Percentiles rank a stretch among this genome's conserved stretches.
Evolutionary conservation across 2,888 invertebrate genomes (phyloP).

Genomic region (Tubulanus polymorphus): DNA sequence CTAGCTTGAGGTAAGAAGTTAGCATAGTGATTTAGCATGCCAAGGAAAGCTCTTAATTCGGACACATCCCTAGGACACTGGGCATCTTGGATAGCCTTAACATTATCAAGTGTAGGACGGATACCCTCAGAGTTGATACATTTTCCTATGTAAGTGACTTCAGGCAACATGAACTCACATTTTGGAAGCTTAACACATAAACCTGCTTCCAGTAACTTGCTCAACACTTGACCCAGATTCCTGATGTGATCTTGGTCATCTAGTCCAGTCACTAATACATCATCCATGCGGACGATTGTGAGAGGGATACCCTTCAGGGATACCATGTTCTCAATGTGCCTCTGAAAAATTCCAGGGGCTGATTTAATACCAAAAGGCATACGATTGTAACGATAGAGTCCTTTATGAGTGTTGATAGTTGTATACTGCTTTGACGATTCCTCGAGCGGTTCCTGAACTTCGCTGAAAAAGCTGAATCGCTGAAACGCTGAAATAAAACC

Average conservation of each 20-base stretch:
- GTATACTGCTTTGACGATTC: slow-evolving; percentile 15
- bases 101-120: slow-evolving; percentile 23
- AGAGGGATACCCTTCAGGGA: slow-evolving; percentile 21
- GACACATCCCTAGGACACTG: slow-evolving; percentile 27
- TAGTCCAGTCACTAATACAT: slow-evolving; percentile 24
- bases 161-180: slow-evolving; percentile 22
- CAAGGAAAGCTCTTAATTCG: slow-evolving; percentile 30
- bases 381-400: slow-evolving; percentile 25
- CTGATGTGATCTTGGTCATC: slow-evolving; percentile 18
- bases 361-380: slow-evolving; percentile 25
- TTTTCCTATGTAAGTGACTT: slow-evolving; percentile 29
- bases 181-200: slow-evolving; percentile 24
- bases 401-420: slow-evolving; percentile 25
- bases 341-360: slow-evolving; percentile 25
- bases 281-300: slow-evolving; percentile 24
- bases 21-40: slow-evolving; percentile 32
- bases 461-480: too few species aligned
- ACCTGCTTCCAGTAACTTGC: slow-evolving; percentile 18
- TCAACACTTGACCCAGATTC: slow-evolving; percentile 18
- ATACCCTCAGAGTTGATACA: slow-evolving; percentile 22
- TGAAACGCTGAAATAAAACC: too few species aligned
- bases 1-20: slow-evolving; percentile 30
- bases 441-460: too few species aligned
- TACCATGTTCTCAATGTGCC: slow-evolving; percentile 27
- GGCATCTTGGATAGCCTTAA: slow-evolving; percentile 27